These are phyloP conservation scores for Eurytoma californica DNA, from an alignment of 2,888 invertebrate species.

Conservation along the genomic window DNA sequence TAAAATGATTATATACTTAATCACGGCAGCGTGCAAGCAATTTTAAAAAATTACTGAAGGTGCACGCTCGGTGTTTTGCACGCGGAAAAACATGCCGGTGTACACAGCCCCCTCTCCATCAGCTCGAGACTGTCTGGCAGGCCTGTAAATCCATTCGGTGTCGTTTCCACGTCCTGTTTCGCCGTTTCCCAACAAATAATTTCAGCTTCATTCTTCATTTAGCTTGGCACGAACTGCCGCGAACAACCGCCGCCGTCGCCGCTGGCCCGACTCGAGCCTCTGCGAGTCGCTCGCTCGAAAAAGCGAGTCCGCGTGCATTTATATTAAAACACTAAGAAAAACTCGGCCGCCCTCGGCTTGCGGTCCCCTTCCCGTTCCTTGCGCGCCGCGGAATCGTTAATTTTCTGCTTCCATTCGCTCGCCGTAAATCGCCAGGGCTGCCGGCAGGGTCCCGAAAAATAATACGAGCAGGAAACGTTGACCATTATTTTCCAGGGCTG, in stretches of 20 bases:
- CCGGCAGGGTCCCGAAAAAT: slow-evolving; percentile 66
- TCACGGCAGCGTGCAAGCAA: not conserved
- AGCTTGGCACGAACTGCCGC: slow-evolving; percentile 75
- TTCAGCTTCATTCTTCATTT: slow-evolving; percentile 76
- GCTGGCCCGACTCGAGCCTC: slow-evolving; percentile 21
- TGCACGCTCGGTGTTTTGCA: not conserved
- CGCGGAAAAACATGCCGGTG: not conserved
- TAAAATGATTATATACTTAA: no score
- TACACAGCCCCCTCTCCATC: not conserved
- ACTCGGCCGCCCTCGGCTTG: slow-evolving; percentile 65
- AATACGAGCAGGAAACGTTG: slow-evolving; percentile 75
- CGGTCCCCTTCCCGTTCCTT: slow-evolving; percentile 43
- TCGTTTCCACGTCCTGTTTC: slow-evolving; percentile 75
- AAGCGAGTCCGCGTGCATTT: slow-evolving; percentile 66
- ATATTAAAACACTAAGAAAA: slow-evolving; percentile 75
- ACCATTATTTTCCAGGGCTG: slow-evolving; percentile 72
- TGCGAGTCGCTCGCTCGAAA: slow-evolving; percentile 58
- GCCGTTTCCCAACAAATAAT: slow-evolving; percentile 75
- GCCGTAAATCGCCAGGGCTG: slow-evolving; percentile 54
- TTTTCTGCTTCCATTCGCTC: slow-evolving; percentile 74
- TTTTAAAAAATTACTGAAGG: slow-evolving; percentile 2
- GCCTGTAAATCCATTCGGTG: slow-evolving; percentile 72
- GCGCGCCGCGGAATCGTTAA: slow-evolving; percentile 72
- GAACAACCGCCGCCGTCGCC: slow-evolving; percentile 69
- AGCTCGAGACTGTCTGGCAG: not conserved